Conservation (phyloP, 2,888 invertebrate species). For the Yponomeuta sedellus region DNA sequence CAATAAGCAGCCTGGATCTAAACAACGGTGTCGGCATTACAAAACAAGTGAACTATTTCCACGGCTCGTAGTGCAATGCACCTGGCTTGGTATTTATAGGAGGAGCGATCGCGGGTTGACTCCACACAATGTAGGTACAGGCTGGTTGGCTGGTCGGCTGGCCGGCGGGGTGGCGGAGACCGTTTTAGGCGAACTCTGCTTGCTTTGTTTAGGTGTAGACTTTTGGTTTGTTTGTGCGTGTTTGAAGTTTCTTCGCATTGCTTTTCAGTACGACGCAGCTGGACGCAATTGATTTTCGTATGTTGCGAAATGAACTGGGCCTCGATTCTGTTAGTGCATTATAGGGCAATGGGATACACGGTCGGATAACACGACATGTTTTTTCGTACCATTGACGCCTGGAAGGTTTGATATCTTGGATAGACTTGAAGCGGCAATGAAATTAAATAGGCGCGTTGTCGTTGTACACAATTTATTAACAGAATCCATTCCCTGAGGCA, state of each 20-base stretch:
- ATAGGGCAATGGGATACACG: no score
- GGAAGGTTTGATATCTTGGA: no score
- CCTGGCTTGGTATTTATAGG: neutral
- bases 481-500: no score
- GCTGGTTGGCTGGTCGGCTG: neutral
- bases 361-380: no score
- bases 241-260: neutral
- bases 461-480: no score
- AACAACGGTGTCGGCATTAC: neutral
- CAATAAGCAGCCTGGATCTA: slow-evolving; percentile 1
- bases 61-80: neutral
- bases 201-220: neutral
- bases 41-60: slow-evolving; percentile 1
- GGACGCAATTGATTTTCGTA: neutral
- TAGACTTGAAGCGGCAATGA: no score
- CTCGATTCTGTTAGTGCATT: no score
- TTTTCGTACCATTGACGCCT: no score
- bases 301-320: neutral
- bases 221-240: neutral
- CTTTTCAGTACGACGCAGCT: neutral
- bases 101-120: neutral
- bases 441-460: no score
- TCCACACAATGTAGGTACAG: neutral
- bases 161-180: neutral
- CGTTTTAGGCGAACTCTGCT: neutral